Percentiles rank a stretch among this genome's conserved stretches.
phyloP scores from a whole-genome alignment of 1,140 invertebrate genomes.

The Andrena cerasifolii region DNA sequence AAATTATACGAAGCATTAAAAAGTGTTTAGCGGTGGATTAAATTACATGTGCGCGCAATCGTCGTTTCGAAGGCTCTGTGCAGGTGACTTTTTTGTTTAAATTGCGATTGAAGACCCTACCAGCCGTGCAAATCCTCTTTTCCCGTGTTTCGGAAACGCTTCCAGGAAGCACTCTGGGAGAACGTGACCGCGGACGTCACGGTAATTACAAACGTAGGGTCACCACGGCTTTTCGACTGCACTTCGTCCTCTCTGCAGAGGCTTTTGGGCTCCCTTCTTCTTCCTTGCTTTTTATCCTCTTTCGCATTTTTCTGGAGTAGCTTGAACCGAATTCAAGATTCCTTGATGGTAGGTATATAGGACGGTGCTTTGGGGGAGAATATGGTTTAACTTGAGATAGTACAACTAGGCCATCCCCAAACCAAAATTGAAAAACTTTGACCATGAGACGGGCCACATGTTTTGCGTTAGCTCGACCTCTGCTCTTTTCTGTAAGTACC shows the following conservation, averaged over 20 bases:
- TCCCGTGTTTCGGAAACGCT: conserved; percentile 55
- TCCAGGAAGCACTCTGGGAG: conserved; percentile 54
- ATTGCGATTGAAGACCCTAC: conserved; percentile 59
- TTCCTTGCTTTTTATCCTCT: background rate
- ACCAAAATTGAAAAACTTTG: too few species aligned
- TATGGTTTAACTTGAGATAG: too few species aligned
- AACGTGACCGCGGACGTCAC: conserved; percentile 27
- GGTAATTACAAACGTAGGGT: conserved; percentile 57
- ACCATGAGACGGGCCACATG: too few species aligned
- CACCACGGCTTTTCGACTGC: background rate
- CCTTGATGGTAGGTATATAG: too few species aligned
- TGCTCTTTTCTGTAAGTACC: too few species aligned
- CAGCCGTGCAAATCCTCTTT: conserved; percentile 64
- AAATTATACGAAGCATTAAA: background rate
- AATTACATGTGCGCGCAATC: conserved; percentile 19
- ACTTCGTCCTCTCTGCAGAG: conserved; percentile 3
- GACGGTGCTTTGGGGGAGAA: too few species aligned
- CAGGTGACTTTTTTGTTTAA: conserved; percentile 54
- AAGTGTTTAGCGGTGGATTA: background rate
- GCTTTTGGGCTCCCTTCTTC: conserved; percentile 9
- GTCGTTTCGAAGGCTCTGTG: conserved; percentile 8
- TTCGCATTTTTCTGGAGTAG: background rate
- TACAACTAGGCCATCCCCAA: too few species aligned
- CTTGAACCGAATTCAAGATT: background rate
- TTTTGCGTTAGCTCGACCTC: too few species aligned